Evolutionary conservation across 2,113 vertebrate species (phyloP), one percentile per base, ranked within the genome.

Genomic region (Salvelinus sp.): DNA sequence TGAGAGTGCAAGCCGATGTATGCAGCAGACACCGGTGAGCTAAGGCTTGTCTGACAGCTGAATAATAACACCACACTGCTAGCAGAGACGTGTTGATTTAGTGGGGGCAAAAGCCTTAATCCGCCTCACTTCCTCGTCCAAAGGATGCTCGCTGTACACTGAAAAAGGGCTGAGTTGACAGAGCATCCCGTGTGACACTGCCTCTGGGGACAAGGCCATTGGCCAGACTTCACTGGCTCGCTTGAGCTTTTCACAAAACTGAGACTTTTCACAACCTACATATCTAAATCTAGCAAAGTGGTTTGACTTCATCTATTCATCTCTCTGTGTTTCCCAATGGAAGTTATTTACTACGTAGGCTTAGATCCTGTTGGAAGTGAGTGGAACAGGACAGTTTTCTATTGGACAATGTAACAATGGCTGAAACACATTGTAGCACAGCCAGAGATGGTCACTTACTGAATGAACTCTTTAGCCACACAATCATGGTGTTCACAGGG

Each of bases 61-160:
- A 91, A 93, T 91, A 93, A 92, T 88, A 86, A 87, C 78, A 71
- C 77, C 79, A 78, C 86, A 60, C 7, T 72, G 76, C 74, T 75
- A 85, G 79, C 82, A 84, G 81, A 89, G 85, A 91, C 88, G 65
- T 91, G 90, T 90, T 91, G 90, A 90, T 83, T 88, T 88, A 92
- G 86, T 83, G 72, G 81, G 82, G 84, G 84, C 79, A 75, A 86
- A 86, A 85, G 80, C 72, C 83, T 88, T 91, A 87, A 91, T 92
- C 89, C 88, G 85, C 77, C 83, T 84, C 81, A 81, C 86, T 90
- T 92, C 91, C 92, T 93, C 89, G 76, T 81, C 76, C 81, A 92
- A 72, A 88, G 79, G 83, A 89, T 78, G 81, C 33, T 63, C 27
- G 76, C 82, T 28, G 28, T 60, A 44, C 74, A 28, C 65, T 80